Conservation (phyloP, 2,888 invertebrate genomes). For the Drosophila anomelani region DNA sequence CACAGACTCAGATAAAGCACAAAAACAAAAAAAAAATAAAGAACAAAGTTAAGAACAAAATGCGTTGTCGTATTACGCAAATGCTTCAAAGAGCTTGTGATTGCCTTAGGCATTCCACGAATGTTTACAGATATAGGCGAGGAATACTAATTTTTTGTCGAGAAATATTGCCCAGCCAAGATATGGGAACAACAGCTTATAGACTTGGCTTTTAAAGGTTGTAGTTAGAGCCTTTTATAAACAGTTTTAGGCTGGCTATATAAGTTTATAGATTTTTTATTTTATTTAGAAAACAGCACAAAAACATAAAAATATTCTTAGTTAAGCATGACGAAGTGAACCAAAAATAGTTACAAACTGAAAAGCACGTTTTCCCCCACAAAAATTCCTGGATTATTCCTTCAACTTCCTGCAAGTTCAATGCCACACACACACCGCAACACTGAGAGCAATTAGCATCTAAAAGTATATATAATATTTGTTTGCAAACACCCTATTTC, state of each 20-base stretch:
- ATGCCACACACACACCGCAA: constrained; percentile 28
- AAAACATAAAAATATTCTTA: neutral
- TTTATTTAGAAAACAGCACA: constrained; percentile 9
- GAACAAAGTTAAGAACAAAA: constrained; percentile 36
- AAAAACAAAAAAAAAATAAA: neutral
- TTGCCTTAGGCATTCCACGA: constrained; percentile 22
- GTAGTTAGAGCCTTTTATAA: neutral
- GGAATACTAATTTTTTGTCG: constrained; percentile 7
- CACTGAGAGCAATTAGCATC: constrained; percentile 16
- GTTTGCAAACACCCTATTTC: constrained; percentile 4
- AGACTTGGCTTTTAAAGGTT: neutral
- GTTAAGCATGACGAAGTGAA: neutral
- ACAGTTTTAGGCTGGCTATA: neutral
- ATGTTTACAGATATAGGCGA: constrained; percentile 7
- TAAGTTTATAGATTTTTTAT: neutral
- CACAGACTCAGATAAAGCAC: constrained; percentile 1
- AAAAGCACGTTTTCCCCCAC: constrained; percentile 16
- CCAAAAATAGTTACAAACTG: constrained; percentile 6
- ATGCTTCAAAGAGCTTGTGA: constrained; percentile 27
- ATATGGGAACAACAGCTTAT: neutral
- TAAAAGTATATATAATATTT: constrained; percentile 14
- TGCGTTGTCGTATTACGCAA: constrained; percentile 63
- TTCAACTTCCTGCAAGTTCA: constrained; percentile 23
- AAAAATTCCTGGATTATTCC: constrained; percentile 5
- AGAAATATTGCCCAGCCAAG: neutral